Conservation (phyloP, 2,113 vertebrate genomes). For the Campylomormyrus numenius region DNA sequence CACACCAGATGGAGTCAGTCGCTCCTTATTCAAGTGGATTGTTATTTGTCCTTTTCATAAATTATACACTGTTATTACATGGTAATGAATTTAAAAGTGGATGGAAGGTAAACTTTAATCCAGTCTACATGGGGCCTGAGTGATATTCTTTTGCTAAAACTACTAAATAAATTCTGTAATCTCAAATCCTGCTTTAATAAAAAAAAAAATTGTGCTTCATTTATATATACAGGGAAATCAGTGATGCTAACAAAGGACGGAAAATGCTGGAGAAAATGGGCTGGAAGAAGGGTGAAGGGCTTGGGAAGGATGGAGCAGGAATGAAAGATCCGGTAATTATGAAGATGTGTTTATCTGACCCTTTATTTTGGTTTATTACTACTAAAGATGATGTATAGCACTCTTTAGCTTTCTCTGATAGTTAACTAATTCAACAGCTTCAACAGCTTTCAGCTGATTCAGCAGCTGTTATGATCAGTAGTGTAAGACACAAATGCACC, state of each 20-base stretch:
- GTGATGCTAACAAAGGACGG: slow-evolving; percentile 83
- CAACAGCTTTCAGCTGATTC: background rate
- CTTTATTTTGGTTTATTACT: background rate
- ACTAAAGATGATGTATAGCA: background rate
- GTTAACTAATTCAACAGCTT: background rate
- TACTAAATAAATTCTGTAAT: background rate
- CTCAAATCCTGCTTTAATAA: background rate
- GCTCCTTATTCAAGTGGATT: background rate
- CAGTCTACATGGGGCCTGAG: too few relatives aligned
- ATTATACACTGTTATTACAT: background rate
- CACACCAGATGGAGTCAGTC: background rate
- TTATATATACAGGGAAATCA: slow-evolving; percentile 77
- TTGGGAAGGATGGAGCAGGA: slow-evolving; percentile 83
- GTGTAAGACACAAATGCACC: background rate
- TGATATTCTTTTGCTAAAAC: background rate
- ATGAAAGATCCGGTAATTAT: slow-evolving; percentile 81
- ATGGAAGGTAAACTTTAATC: background rate
- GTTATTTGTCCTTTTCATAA: background rate
- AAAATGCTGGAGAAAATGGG: slow-evolving; percentile 98
- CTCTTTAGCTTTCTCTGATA: background rate
- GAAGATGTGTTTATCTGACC: background rate
- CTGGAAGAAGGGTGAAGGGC: slow-evolving; percentile 92
- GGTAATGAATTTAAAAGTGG: background rate
- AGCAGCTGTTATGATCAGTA: background rate
- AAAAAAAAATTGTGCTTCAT: background rate